Percentiles rank a stretch among this genome's conserved stretches.
Evolutionary conservation across 2,888 invertebrate species (phyloP).

Genomic region (Notocelia uddmanniana): DNA sequence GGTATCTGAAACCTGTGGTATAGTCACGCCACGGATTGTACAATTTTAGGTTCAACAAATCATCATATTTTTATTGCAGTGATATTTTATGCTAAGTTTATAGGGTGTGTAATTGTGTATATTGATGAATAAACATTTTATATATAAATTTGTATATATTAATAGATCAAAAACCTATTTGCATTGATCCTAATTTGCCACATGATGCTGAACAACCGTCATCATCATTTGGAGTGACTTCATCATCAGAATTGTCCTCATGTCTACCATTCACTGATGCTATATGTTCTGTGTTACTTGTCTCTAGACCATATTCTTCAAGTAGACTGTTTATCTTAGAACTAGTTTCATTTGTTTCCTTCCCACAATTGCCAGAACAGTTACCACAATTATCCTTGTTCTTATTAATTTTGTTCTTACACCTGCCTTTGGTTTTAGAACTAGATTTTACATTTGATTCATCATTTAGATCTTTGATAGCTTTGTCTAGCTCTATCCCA

Average conservation of each 20-base stretch:
- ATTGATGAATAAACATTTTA: constrained; percentile 40
- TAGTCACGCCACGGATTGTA: neutral
- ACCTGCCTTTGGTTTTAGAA: constrained; percentile 45
- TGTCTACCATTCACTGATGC: constrained; percentile 46
- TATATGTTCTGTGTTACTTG: constrained; percentile 46
- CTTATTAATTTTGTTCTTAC: constrained; percentile 37
- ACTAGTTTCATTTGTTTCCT: constrained; percentile 52
- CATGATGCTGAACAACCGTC: constrained; percentile 72
- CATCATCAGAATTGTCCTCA: constrained; percentile 49
- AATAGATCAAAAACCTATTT: constrained; percentile 66
- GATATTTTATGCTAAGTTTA: constrained; percentile 32
- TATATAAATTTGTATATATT: constrained; percentile 48
- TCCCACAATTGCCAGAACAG: constrained; percentile 58
- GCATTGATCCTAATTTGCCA: constrained; percentile 66
- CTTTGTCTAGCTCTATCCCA: constrained; percentile 52
- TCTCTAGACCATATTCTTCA: constrained; percentile 64
- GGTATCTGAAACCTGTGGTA: neutral
- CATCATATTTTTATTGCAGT: constrained; percentile 20
- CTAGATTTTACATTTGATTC: constrained; percentile 52
- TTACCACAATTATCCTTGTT: constrained; percentile 51
- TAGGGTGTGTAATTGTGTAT: constrained; percentile 43
- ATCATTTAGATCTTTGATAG: constrained; percentile 63
- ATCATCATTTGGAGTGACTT: constrained; percentile 50
- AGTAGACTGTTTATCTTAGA: constrained; percentile 65
- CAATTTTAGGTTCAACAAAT: constrained; percentile 28